A percentile compares a stretch with the other conserved stretches of the same genome.
phyloP scores from a whole-genome alignment of 2,797 vertebrate species.

The Alosa sapidissima region DNA sequence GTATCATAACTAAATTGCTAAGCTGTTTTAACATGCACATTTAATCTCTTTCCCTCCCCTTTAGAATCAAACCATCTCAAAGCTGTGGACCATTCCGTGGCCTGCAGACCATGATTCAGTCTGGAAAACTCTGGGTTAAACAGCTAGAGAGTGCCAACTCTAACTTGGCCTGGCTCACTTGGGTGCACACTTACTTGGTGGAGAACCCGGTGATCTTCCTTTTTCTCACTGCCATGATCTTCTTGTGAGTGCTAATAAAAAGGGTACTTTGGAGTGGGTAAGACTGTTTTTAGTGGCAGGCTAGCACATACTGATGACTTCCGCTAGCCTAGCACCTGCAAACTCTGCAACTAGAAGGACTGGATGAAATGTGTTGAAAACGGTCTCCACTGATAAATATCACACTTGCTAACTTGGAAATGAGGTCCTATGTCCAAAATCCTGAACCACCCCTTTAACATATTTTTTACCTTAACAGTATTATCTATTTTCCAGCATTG shows the following conservation, averaged over 20 bases:
- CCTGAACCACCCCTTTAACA: no score
- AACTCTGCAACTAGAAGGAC: no score
- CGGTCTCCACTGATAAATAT: no score
- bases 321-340: no score
- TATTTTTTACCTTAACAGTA: no score
- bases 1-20: not conserved
- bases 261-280: no score
- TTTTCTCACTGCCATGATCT: constrained; percentile 74
- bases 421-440: no score
- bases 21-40: not conserved
- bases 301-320: no score
- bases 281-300: no score
- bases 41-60: not conserved
- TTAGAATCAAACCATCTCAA: constrained; percentile 80
- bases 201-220: constrained; percentile 82
- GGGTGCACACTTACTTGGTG: constrained; percentile 76
- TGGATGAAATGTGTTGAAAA: no score
- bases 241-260: constrained; percentile 77
- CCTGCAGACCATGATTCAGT: constrained; percentile 79
- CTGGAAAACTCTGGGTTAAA: constrained; percentile 77
- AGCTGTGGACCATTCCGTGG: constrained; percentile 85
- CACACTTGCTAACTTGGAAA: no score
- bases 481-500: constrained; percentile 68
- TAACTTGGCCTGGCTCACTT: constrained; percentile 73
- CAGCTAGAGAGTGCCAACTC: constrained; percentile 72